Percentiles rank a stretch among this genome's conserved stretches.
Conservation (phyloP, 2,797 vertebrate species). For the Sciurus carolinensis region DNA sequence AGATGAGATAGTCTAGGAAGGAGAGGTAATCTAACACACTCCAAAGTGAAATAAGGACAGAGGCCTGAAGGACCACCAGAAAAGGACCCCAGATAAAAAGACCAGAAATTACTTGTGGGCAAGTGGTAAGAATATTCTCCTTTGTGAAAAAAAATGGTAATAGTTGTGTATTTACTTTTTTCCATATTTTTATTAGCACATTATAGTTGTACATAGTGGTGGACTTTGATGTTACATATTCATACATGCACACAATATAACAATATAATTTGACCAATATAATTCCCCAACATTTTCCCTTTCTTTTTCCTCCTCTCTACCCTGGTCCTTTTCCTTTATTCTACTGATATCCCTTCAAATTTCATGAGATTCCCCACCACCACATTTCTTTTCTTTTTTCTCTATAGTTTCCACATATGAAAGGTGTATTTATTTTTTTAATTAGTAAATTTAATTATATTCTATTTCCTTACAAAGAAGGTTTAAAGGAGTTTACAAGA, state of each 20-base stretch:
- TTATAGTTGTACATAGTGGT: too few relatives aligned
- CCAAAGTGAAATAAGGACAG: background rate
- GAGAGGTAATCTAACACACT: background rate
- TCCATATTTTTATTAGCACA: too few relatives aligned
- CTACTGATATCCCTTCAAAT: too few relatives aligned
- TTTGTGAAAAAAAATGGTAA: background rate
- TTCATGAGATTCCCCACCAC: too few relatives aligned
- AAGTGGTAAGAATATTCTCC: constrained; percentile 19
- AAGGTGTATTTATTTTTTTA: background rate
- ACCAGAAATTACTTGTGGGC: background rate
- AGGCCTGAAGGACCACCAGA: background rate
- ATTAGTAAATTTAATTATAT: constrained; percentile 28
- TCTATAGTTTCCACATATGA: too few relatives aligned
- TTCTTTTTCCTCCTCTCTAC: too few relatives aligned
- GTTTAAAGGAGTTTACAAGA: constrained; percentile 55
- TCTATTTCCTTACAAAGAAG: constrained; percentile 13
- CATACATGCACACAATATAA: too few relatives aligned
- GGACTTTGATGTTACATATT: too few relatives aligned
- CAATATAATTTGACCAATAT: too few relatives aligned
- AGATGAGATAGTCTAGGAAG: background rate
- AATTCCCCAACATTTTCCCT: too few relatives aligned
- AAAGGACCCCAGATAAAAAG: background rate
- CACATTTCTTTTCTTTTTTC: too few relatives aligned
- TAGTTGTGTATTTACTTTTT: background rate
- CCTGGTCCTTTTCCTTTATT: too few relatives aligned